Base-by-base conservation (phyloP, 2,113 vertebrate genomes). In the Pangasianodon gigas region DNA sequence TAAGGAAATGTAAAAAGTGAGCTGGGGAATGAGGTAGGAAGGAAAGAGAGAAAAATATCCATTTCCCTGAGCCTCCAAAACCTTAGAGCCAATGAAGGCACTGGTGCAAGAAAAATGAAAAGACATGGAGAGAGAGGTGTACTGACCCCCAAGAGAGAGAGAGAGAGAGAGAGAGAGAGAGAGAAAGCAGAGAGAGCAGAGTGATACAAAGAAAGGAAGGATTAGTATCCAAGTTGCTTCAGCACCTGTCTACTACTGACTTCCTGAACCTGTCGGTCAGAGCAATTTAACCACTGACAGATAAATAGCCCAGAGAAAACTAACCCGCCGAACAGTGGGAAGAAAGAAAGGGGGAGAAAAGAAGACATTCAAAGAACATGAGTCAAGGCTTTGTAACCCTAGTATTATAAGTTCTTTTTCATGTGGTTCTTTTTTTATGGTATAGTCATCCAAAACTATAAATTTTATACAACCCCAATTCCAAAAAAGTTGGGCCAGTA, bases 201-300 rank as follows among this genome's bases (percentile, higher is more conserved):
- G 56, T 51, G 46, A 79, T 79, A 48, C 32, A 74, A 74, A 75
- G 19, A 79, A 32, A 44, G 54, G 6, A 56, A 51, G 19, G n/a
- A 89, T 89, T 69, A 48, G 41, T 77, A 85, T 62, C 67, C 81
- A 75, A 24, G 69, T n/a, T 16, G 29, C 88, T 41, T 85, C 88
- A 65, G 56, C 83, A 86, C 88, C 71, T 37, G 54, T 89, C n/a
- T 65, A 60, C 54, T 41, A 79, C 69, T 67, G 83, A 74, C 71
- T 89, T 89, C 88, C 83, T 89, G 69, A 85, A 85, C 10, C 71
- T 89, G 56, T 89, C 88, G 80, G 83, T 89, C 71, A 77, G 29
- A 89, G 46, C 88, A 79, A 71, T 89, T 89, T 48, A 21, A 51
- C 69, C 60, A 89, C 56, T 85, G 88, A 89, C 56, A 89, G 88